These are phyloP conservation scores for Spongilla lacustris DNA, from an alignment of 37 sponge, comb jelly and placozoan genomes.

Conservation along the genomic window DNA sequence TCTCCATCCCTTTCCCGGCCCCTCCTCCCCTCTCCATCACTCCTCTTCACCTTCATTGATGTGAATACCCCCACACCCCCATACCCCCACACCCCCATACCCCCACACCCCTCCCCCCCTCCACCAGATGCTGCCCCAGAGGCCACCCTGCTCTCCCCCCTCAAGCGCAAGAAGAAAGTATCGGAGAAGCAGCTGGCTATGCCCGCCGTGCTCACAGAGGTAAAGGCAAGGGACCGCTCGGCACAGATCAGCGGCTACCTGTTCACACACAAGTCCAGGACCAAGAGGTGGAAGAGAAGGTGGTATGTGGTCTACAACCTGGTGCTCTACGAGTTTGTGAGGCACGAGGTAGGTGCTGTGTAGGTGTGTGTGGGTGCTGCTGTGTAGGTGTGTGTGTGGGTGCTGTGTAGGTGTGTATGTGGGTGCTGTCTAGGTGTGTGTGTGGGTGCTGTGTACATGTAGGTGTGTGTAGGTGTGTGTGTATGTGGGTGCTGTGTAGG, in stretches of 20 bases:
- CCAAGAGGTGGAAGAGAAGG: constrained; percentile 74
- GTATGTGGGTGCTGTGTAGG: no score
- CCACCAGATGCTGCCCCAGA: background rate
- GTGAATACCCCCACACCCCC: background rate
- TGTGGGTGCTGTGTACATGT: no score
- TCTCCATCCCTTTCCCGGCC: no score
- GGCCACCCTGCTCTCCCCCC: background rate
- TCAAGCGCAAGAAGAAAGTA: background rate
- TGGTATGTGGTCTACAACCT: constrained; percentile 83
- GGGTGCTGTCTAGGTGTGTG: no score
- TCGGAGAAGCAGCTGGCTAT: constrained; percentile 36
- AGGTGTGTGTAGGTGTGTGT: no score
- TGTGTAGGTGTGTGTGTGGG: no score
- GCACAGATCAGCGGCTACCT: constrained; percentile 85
- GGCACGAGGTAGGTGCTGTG: constrained; percentile 68
- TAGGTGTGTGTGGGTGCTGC: no score
- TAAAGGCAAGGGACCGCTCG: constrained; percentile 78
- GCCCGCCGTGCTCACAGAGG: constrained; percentile 53
- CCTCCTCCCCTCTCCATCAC: background rate
- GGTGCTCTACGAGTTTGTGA: constrained; percentile 77
- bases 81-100: background rate
- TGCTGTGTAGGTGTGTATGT: no score
- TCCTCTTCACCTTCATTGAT: background rate
- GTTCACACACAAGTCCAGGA: constrained; percentile 19
- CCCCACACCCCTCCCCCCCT: background rate